These are phyloP conservation scores for Mizuhopecten yessoensis DNA, from an alignment of 1,140 invertebrate species.

Conservation along the genomic window DNA sequence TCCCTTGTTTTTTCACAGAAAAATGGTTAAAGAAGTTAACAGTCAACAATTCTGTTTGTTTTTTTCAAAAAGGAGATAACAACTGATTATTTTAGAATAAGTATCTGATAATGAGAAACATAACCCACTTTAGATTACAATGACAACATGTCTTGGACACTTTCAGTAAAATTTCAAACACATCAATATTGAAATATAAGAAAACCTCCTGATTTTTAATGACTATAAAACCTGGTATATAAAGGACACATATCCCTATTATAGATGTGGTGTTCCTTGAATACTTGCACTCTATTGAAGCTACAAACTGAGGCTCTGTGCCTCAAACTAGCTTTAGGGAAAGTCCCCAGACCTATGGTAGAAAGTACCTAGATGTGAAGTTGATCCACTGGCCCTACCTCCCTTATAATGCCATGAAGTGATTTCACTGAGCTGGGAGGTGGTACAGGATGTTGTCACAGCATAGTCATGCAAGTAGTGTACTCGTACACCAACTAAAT, in stretches of 20 bases:
- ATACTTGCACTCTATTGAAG: constrained; percentile 64
- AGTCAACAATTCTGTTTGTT: too few relatives aligned
- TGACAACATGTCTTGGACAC: not conserved
- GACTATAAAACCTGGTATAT: not conserved
- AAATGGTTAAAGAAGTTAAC: too few relatives aligned
- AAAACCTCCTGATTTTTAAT: not conserved
- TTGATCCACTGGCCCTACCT: constrained; percentile 48
- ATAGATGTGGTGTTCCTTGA: constrained; percentile 45
- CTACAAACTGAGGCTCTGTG: constrained; percentile 62
- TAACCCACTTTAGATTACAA: not conserved
- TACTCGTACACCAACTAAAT: constrained; percentile 66
- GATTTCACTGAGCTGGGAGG: constrained; percentile 65
- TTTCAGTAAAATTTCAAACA: not conserved
- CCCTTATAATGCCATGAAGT: constrained; percentile 61
- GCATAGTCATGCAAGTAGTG: constrained; percentile 74
- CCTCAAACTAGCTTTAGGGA: constrained; percentile 67
- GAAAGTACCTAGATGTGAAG: constrained; percentile 62
- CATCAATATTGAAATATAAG: not conserved
- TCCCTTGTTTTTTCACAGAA: too few relatives aligned
- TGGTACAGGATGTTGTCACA: constrained; percentile 68
- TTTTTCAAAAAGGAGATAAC: too few relatives aligned
- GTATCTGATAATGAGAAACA: not conserved
- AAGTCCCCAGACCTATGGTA: constrained; percentile 74
- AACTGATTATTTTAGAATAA: not conserved
- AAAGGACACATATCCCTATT: not conserved